phyloP scores from a whole-genome alignment of 37 sponge, comb jelly and placozoan species.

The Cliona cf. orientalis region DNA sequence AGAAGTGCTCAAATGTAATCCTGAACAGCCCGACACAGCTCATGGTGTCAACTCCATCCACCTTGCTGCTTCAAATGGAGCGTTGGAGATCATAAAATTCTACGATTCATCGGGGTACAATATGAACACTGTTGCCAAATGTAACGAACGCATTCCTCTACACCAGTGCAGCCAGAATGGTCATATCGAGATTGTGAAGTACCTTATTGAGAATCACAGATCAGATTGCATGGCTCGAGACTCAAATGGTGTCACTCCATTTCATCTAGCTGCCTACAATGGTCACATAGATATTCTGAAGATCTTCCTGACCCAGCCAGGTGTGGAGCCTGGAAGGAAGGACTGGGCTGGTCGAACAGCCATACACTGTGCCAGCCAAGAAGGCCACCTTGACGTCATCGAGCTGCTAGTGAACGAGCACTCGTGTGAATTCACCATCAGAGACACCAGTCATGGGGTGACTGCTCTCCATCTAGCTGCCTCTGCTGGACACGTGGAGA shows the following conservation, averaged over 20 bases:
- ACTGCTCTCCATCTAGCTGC: constrained; percentile 55
- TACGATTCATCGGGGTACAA: constrained; percentile 1
- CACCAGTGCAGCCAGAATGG: constrained; percentile 56
- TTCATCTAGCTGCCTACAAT: constrained; percentile 76
- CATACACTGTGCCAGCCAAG: constrained; percentile 68
- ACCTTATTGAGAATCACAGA: constrained; percentile 23
- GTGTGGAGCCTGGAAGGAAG: background rate
- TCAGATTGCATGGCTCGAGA: constrained; percentile 34
- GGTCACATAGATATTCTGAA: constrained; percentile 57
- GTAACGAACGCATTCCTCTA: constrained; percentile 25
- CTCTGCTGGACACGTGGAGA: constrained; percentile 34
- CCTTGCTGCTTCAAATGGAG: constrained; percentile 38
- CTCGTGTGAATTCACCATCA: background rate
- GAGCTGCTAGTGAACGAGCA: constrained; percentile 37
- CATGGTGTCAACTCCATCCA: constrained; percentile 39
- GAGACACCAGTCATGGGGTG: constrained; percentile 20
- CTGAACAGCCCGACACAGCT: constrained; percentile 20
- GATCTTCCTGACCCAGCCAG: constrained; percentile 28
- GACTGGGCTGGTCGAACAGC: constrained; percentile 31
- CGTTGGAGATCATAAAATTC: constrained; percentile 24
- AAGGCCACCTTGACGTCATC: constrained; percentile 74
- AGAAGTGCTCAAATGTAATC: constrained; percentile 16
- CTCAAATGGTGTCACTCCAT: constrained; percentile 63
- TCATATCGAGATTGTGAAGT: constrained; percentile 48
- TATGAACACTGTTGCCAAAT: background rate